Evolutionary conservation across 1,140 invertebrate genomes (phyloP).

Genomic region (Ostrea edulis): DNA sequence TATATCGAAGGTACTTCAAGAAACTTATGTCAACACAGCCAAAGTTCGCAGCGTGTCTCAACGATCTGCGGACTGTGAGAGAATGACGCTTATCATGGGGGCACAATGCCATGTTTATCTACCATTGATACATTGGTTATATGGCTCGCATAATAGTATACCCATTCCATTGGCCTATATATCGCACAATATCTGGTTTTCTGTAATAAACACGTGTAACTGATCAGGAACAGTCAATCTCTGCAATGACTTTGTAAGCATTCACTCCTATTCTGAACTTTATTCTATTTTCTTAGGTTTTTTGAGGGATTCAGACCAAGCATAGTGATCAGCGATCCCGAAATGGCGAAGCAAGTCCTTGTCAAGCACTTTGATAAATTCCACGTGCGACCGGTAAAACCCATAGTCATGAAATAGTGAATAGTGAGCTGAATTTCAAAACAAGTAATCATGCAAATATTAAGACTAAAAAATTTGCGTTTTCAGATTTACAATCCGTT

Average conservation of each 20-base stretch:
- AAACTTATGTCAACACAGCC: conserved; percentile 1
- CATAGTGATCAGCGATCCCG: conserved; percentile 71
- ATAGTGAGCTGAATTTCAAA: not conserved
- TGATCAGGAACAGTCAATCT: not conserved
- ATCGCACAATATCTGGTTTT: not conserved
- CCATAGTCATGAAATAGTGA: not conserved
- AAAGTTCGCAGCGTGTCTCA: not conserved
- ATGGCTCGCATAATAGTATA: not conserved
- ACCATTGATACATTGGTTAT: not conserved
- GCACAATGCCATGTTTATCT: not conserved
- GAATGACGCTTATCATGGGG: not conserved
- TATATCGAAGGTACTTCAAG: not conserved
- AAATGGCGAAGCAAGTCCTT: conserved; percentile 69
- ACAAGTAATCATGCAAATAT: not conserved
- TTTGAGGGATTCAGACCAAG: conserved; percentile 68
- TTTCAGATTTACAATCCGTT: conserved; percentile 56
- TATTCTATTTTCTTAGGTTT: conserved; percentile 56
- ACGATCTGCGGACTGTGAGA: not conserved
- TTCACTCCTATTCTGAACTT: not conserved
- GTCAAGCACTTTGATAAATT: conserved; percentile 73
- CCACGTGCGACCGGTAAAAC: conserved; percentile 64
- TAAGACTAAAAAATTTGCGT: not conserved
- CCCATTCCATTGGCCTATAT: not conserved
- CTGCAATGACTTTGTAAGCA: not conserved
- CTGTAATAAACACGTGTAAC: not conserved